Evolutionary conservation across 1,140 invertebrate species (phyloP).

Genomic region (Brachionus asplanchnoidis): DNA sequence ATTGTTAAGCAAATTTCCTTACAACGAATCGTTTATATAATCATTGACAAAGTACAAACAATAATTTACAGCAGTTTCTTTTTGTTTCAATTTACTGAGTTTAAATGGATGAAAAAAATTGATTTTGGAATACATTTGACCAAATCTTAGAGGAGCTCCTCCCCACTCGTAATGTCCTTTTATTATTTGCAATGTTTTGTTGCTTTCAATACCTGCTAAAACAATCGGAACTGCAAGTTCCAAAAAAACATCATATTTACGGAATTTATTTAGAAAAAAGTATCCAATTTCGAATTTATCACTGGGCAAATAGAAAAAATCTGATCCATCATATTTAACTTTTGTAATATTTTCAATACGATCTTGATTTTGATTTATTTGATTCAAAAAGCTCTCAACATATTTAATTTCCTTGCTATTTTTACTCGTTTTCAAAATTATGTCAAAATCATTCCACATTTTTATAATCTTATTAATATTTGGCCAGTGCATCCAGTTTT

Average conservation of each 20-base stretch:
- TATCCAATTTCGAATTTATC: not conserved
- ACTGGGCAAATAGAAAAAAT: not conserved
- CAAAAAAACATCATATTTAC: not conserved
- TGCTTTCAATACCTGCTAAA: not conserved
- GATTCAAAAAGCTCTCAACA: not conserved
- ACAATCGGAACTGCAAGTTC: not conserved
- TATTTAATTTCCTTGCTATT: not conserved
- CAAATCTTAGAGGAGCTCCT: not conserved
- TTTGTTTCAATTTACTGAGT: not conserved
- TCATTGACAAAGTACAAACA: not conserved
- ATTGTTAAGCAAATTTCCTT: too few relatives aligned
- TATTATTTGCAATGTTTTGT: not conserved
- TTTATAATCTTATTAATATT: not conserved
- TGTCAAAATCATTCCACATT: not conserved
- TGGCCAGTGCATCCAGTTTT: not conserved
- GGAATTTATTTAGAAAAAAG: not conserved
- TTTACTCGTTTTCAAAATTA: not conserved
- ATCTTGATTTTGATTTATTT: not conserved
- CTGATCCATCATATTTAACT: not conserved
- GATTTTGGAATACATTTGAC: not conserved
- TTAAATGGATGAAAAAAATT: conserved; percentile 10
- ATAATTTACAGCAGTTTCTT: not conserved
- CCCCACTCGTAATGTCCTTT: not conserved
- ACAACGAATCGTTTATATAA: not conserved
- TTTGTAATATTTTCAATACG: not conserved